A percentile compares a stretch with the other conserved stretches of the same genome.
Evolutionary conservation across 2,113 vertebrate genomes (phyloP).

Genomic region (Eurystomus gularis): DNA sequence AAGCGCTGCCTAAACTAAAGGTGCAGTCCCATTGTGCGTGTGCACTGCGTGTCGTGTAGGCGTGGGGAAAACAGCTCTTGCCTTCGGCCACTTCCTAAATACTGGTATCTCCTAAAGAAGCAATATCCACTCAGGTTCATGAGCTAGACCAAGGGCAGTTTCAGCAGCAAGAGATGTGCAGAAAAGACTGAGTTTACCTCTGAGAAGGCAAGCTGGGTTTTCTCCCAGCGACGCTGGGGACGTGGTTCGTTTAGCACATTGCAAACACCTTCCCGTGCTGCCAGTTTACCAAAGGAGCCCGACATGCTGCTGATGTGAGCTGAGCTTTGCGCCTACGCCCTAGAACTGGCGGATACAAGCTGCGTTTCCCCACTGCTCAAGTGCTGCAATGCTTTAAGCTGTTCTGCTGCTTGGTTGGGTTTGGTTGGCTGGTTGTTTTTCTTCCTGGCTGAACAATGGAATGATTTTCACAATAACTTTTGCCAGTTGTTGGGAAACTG

Average conservation of each 20-base stretch:
- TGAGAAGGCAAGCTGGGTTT: background rate
- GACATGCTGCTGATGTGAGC: background rate
- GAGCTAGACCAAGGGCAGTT: background rate
- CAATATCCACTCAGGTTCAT: background rate
- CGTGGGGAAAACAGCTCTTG: background rate
- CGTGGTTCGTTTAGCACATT: background rate
- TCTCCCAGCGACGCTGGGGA: background rate
- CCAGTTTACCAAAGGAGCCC: fast-evolving
- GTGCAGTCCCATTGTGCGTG: background rate
- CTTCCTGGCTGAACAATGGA: background rate
- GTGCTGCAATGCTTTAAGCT: background rate
- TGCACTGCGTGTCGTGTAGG: background rate
- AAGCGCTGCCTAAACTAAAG: background rate
- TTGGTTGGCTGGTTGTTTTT: background rate
- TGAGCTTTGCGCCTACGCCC: background rate
- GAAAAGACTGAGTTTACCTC: background rate
- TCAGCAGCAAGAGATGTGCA: fast-evolving
- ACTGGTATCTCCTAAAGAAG: background rate
- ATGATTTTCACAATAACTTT: background rate
- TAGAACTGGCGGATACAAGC: no score
- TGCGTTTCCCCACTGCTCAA: no score
- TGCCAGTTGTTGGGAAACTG: background rate
- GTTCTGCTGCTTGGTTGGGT: background rate
- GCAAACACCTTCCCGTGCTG: fast-evolving
- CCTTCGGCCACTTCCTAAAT: background rate